phyloP scores from a whole-genome alignment of 2,113 vertebrate species.

The Alligator sinensis region DNA sequence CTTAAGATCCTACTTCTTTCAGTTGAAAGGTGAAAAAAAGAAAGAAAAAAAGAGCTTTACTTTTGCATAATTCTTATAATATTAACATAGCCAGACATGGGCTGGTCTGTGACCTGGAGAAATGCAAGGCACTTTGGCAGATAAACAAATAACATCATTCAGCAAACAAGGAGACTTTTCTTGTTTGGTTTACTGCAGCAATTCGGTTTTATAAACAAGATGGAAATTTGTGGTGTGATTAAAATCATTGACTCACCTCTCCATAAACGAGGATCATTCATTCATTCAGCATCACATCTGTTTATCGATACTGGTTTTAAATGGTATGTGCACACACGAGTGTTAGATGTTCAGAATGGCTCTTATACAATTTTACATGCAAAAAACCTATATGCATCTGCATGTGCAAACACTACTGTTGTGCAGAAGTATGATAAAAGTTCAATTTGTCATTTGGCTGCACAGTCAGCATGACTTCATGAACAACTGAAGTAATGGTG shows the following conservation, averaged over 20 bases:
- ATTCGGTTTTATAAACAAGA: conserved; percentile 47
- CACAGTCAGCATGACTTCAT: fast-evolving
- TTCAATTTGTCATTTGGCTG: neutral
- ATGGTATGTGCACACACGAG: neutral
- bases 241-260: conserved; percentile 41
- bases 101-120: conserved; percentile 69
- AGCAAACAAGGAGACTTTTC: conserved; percentile 81
- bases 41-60: neutral
- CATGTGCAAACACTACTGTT: neutral
- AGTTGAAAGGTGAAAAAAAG: conserved; percentile 68
- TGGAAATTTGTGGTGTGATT: conserved; percentile 32
- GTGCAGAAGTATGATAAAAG: neutral
- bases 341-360: neutral
- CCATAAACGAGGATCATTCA: conserved; percentile 4
- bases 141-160: conserved; percentile 75
- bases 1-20: conserved; percentile 84
- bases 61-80: conserved; percentile 53
- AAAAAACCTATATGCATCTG: neutral
- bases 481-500: fast-evolving
- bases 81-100: conserved; percentile 71
- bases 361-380: neutral
- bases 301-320: neutral
- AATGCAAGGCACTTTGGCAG: conserved; percentile 69
- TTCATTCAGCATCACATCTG: neutral
- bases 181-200: conserved; percentile 44